Evolutionary conservation across 53 echinoderm and acorn worm genomes (phyloP).

Genomic region (Luidia sarsii): DNA sequence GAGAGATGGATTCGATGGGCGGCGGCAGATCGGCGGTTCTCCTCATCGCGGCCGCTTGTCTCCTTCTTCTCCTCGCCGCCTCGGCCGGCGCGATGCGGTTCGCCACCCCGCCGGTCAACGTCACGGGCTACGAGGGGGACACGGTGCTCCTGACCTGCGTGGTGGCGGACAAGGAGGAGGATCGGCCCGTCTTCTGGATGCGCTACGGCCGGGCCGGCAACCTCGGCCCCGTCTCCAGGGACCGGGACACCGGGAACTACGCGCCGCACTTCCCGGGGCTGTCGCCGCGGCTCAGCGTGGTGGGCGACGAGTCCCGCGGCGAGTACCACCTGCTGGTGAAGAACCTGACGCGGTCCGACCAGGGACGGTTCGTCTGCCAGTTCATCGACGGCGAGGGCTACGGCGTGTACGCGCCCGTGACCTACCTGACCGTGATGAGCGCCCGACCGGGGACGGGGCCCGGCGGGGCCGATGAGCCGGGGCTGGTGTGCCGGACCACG

Average conservation of each 20-base stretch:
- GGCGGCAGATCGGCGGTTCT: neutral
- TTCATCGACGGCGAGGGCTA: constrained; percentile 21
- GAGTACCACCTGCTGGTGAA: constrained; percentile 61
- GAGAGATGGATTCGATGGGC: too few relatives aligned
- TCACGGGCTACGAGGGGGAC: constrained; percentile 56
- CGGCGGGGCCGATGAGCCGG: neutral
- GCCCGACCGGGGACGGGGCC: neutral
- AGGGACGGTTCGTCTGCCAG: constrained; percentile 63
- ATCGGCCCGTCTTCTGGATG: constrained; percentile 56
- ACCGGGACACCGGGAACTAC: constrained; percentile 46
- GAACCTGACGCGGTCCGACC: constrained; percentile 40
- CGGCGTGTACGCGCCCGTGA: constrained; percentile 24
- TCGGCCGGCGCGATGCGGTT: constrained; percentile 32
- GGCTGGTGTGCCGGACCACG: constrained; percentile 28
- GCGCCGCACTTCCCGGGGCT: constrained; percentile 47
- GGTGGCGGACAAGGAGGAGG: constrained; percentile 40
- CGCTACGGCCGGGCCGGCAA: constrained; percentile 12
- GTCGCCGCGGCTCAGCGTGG: constrained; percentile 42
- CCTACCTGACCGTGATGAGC: constrained; percentile 3
- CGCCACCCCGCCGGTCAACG: constrained; percentile 26
- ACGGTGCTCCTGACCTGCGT: constrained; percentile 61
- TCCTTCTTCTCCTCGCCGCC: neutral
- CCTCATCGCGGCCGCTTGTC: neutral
- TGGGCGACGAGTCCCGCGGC: constrained; percentile 38
- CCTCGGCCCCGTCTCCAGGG: constrained; percentile 37